These are phyloP conservation scores for Zaprionus ornatus DNA, from an alignment of 1,140 invertebrate species.

Conservation along the genomic window DNA sequence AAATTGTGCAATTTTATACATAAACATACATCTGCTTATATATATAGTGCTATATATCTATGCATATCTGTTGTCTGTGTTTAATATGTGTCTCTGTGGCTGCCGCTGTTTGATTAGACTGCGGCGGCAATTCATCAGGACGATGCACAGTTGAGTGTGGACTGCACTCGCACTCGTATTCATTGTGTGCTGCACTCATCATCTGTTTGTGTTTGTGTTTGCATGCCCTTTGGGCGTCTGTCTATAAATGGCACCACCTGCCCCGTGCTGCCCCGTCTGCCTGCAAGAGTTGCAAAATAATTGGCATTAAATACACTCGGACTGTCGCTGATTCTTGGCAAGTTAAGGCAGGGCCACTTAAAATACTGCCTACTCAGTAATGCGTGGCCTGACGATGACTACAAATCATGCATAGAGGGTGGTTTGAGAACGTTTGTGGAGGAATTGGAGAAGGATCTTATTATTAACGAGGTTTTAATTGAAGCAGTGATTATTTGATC, in stretches of 20 bases:
- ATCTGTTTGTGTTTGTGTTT: neutral
- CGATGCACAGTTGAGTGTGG: neutral
- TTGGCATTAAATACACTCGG: constrained; percentile 37
- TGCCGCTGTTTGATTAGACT: constrained; percentile 4
- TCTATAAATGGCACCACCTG: neutral
- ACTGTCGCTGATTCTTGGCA: constrained; percentile 34
- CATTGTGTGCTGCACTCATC: neutral
- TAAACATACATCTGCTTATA: neutral
- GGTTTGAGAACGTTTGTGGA: neutral
- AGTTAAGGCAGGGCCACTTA: constrained; percentile 42
- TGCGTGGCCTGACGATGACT: neutral
- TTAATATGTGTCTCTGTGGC: neutral
- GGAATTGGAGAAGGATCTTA: too few species aligned
- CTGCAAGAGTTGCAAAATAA: constrained; percentile 34
- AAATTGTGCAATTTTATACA: neutral
- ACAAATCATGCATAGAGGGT: constrained; percentile 1
- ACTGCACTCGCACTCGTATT: neutral
- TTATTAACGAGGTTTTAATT: too few species aligned
- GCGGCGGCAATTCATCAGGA: constrained; percentile 1
- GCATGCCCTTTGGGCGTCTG: neutral
- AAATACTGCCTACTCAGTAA: constrained; percentile 38
- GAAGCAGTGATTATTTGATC: too few species aligned
- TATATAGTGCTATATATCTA: neutral
- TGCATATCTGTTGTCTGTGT: neutral
- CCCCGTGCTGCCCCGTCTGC: neutral